A percentile compares a stretch with the other conserved stretches of the same genome.
These are phyloP conservation scores for Agelas oroides DNA, from an alignment of 37 sponge, comb jelly and placozoan species.

Conservation along the genomic window DNA sequence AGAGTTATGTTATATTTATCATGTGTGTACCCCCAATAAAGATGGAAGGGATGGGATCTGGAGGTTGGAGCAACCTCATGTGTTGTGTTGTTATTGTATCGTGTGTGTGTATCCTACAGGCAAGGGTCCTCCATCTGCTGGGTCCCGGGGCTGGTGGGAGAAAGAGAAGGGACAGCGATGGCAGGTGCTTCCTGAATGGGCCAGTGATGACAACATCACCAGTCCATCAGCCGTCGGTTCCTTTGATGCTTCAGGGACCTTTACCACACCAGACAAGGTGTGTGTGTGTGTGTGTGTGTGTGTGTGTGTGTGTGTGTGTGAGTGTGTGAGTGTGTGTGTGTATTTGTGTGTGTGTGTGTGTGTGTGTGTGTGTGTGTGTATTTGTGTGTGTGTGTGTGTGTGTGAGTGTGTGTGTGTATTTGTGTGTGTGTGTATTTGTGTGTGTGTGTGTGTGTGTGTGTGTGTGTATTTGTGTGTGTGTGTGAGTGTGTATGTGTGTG, in stretches of 20 bases:
- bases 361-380: too few relatives aligned
- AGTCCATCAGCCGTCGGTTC: conserved; percentile 37
- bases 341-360: not conserved
- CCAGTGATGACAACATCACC: conserved; percentile 40
- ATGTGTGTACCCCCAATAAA: too few relatives aligned
- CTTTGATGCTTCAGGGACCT: conserved; percentile 52
- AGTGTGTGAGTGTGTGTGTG: not conserved
- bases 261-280: conserved; percentile 33
- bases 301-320: conserved; percentile 15
- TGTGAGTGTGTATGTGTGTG: too few relatives aligned
- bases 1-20: too few relatives aligned
- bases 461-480: too few relatives aligned
- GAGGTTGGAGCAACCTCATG: too few relatives aligned
- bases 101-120: not conserved
- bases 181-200: conserved; percentile 68
- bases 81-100: too few relatives aligned
- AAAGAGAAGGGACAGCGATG: conserved; percentile 10
- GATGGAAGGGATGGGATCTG: too few relatives aligned
- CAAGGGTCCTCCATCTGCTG: not conserved
- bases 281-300: not conserved
- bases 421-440: too few relatives aligned
- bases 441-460: too few relatives aligned
- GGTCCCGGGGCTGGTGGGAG: not conserved
- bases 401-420: too few relatives aligned
- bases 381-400: too few relatives aligned